phyloP scores from a whole-genome alignment of 1,140 invertebrate species.

The Drosophila kurseongensis region DNA sequence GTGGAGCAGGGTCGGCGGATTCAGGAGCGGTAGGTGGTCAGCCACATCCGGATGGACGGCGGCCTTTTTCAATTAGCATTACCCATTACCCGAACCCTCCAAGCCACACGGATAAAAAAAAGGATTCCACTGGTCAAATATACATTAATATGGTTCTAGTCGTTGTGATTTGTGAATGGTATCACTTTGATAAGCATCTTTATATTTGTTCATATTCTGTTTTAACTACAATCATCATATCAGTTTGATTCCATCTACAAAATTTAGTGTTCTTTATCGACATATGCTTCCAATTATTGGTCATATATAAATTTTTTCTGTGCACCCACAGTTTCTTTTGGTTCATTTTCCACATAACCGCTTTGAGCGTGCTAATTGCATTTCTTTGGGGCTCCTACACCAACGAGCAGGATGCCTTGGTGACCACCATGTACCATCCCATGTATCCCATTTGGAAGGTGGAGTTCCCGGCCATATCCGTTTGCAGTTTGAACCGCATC shows the following conservation, averaged over 20 bases:
- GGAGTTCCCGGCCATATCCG: constrained; percentile 86
- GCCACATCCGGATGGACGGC: constrained; percentile 2
- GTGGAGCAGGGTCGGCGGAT: constrained; percentile 70
- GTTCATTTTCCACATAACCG: constrained; percentile 85
- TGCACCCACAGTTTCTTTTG: constrained; percentile 85
- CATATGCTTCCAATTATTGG: background rate
- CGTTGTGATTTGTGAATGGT: too few relatives aligned
- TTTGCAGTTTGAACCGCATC: constrained; percentile 87
- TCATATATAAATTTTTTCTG: background rate
- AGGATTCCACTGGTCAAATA: too few relatives aligned
- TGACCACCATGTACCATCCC: constrained; percentile 86
- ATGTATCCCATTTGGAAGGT: constrained; percentile 86
- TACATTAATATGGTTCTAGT: too few relatives aligned
- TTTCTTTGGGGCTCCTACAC: constrained; percentile 85
- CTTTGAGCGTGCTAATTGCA: constrained; percentile 85
- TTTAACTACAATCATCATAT: too few relatives aligned
- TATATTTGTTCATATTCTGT: too few relatives aligned
- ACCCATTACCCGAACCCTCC: constrained; percentile 29
- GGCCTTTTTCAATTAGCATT: constrained; percentile 62
- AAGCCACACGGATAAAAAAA: background rate
- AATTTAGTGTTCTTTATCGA: too few relatives aligned
- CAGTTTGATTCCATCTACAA: too few relatives aligned
- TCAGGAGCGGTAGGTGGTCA: constrained; percentile 69
- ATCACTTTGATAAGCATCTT: too few relatives aligned
- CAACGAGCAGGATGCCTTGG: constrained; percentile 85